A percentile compares a stretch with the other conserved stretches of the same genome.
Evolutionary conservation across 1,140 invertebrate species (phyloP).

Genomic region (Drosophila asahinai): DNA sequence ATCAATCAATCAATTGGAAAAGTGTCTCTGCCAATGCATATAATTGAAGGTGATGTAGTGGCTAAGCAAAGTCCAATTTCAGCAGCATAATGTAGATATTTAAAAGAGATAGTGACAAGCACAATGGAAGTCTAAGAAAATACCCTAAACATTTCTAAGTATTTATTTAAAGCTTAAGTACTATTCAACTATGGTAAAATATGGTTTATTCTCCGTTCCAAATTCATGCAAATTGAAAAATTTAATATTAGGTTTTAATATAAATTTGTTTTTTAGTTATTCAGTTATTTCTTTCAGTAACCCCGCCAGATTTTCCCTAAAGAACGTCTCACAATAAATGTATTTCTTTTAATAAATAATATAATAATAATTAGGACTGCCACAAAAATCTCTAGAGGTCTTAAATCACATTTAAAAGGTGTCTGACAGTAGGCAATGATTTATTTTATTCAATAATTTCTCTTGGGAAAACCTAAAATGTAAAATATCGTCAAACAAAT

Average conservation of each 20-base stretch:
- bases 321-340: not conserved
- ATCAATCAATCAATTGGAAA: constrained; percentile 80
- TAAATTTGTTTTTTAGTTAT: not conserved
- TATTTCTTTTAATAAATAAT: not conserved
- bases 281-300: not conserved
- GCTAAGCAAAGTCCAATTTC: not conserved
- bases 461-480: not conserved
- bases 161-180: too few relatives aligned
- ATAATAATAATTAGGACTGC: not conserved
- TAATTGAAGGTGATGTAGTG: constrained; percentile 51
- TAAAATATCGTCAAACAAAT: not conserved
- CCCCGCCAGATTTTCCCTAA: too few relatives aligned
- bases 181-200: too few relatives aligned
- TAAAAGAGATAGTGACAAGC: not conserved
- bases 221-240: too few relatives aligned
- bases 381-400: not conserved
- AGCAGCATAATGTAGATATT: not conserved
- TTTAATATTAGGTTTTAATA: not conserved
- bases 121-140: too few relatives aligned
- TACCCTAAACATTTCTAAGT: too few relatives aligned
- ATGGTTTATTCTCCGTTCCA: too few relatives aligned
- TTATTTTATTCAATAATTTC: not conserved
- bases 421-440: not conserved
- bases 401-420: not conserved
- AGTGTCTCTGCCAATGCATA: constrained; percentile 32